Base-by-base conservation (phyloP, 2,113 vertebrate genomes). In the Phasianus colchicus region DNA sequence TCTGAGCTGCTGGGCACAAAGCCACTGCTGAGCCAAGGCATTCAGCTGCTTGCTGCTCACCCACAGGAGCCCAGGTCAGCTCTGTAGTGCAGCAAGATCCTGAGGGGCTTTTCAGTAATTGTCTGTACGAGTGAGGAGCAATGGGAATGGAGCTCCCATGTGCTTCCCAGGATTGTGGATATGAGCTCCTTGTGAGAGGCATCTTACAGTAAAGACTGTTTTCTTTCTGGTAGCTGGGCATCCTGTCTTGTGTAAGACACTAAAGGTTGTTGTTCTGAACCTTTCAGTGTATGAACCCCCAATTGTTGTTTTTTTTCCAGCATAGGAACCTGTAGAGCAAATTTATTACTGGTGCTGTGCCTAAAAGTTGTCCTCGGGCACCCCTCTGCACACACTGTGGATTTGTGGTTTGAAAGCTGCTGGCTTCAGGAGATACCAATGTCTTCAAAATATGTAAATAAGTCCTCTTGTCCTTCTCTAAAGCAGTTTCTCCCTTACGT, bases 11-110 rank as follows among this genome's bases (percentile, higher is more conserved):
- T 63, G 85, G 92, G 93, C 90, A 94, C 10, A 15, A 65, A 82
- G 89, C 95, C 89, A 91, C 90, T 95, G 96, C 94, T 97, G 94
- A 97, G 92, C 95, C 92, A 96, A 81, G 38, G 80, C 89, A 24
- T 96, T 74, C 52, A 5, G 50, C 9, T 76, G 36, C 78, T 88
- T 45, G 61, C 54, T 20, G 83, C 86, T 83, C 6, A 50, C 58
- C 17, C 5, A 21, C 0, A 1, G 54, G 79, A 91, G 64, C 93
- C 54, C 78, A 64, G 89, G 64, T 91, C 83, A 87, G 74, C 75
- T 87, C 90, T 4, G 3, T 1, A 82, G 24, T 24, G 50, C 83
- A 83, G 67, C 47, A 47, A 30, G 24, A 34, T 30, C 45, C 48
- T 9, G 7, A 63, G n/a, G 2, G 34, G 29, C 43, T 81, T 15